phyloP scores from a whole-genome alignment of 2,113 vertebrate genomes.

The Synchiropus splendidus region DNA sequence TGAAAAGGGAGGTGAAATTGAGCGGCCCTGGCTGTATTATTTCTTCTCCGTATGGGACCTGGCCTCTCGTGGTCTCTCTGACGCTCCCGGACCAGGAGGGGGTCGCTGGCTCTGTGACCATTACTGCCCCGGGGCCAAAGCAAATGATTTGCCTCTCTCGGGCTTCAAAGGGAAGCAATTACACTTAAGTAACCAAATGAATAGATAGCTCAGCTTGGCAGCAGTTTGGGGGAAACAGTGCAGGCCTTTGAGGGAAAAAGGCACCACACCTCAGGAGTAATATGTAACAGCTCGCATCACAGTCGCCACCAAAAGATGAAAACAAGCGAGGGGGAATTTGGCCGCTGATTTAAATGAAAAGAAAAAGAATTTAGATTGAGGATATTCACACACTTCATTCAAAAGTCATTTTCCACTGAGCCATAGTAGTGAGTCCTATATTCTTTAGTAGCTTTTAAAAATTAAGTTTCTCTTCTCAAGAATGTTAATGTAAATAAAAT shows the following conservation, averaged over 20 bases:
- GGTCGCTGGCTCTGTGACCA: slow-evolving; percentile 67
- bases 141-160: slow-evolving; percentile 78
- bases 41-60: slow-evolving; percentile 76
- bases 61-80: slow-evolving; percentile 67
- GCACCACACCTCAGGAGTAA: slow-evolving; percentile 68
- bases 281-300: slow-evolving; percentile 61
- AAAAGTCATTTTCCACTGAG: too few species aligned
- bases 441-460: too few species aligned
- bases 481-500: too few species aligned
- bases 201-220: slow-evolving; percentile 74
- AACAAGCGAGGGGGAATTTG: slow-evolving; percentile 42
- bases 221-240: slow-evolving; percentile 69
- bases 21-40: slow-evolving; percentile 73
- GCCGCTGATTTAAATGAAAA: slow-evolving; percentile 28
- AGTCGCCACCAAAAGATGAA: slow-evolving; percentile 62
- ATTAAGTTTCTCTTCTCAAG: too few species aligned
- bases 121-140: slow-evolving; percentile 69
- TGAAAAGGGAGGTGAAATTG: slow-evolving; percentile 79
- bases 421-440: too few species aligned
- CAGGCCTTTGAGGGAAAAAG: slow-evolving; percentile 66
- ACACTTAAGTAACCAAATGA: slow-evolving; percentile 80
- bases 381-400: too few species aligned
- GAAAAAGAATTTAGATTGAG: neutral
- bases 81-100: slow-evolving; percentile 66
- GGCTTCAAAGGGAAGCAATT: slow-evolving; percentile 78